Conservation (phyloP, 2,113 vertebrate genomes). For the Tupaia chinensis region DNA sequence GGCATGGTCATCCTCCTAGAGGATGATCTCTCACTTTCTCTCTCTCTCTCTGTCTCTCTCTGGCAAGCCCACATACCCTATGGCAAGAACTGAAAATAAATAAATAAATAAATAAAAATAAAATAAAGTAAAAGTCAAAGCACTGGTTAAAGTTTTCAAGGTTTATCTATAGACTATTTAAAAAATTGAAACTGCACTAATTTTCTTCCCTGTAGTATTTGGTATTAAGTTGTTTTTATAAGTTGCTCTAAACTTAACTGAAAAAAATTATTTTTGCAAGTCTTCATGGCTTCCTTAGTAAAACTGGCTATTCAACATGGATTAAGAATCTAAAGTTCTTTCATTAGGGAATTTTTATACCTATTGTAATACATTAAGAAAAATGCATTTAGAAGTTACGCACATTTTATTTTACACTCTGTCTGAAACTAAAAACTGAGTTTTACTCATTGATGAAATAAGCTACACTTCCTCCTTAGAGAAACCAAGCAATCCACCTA, state of each 20-base stretch:
- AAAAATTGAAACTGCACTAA: conserved; percentile 30
- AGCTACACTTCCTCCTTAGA: background rate
- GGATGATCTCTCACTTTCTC: too few species aligned
- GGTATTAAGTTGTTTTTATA: background rate
- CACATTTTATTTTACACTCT: background rate
- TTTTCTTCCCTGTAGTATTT: background rate
- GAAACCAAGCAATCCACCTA: background rate
- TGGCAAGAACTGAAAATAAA: too few species aligned
- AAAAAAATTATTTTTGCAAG: background rate
- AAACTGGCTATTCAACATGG: background rate
- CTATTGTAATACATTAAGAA: background rate
- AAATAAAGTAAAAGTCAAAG: background rate
- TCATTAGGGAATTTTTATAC: background rate
- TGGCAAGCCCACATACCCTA: too few species aligned
- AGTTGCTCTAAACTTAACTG: background rate
- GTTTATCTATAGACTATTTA: background rate
- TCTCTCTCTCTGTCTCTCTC: too few species aligned
- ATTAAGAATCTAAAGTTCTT: conserved; percentile 15
- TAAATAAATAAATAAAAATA: too few species aligned
- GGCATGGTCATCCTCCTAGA: too few species aligned
- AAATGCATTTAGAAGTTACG: background rate
- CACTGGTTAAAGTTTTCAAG: conserved; percentile 12
- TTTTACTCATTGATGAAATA: conserved; percentile 38
- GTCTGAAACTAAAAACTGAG: background rate
- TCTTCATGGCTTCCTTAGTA: background rate